Evolutionary conservation across 2,797 vertebrate genomes (phyloP), one percentile per base, ranked within the genome.

Genomic region (Pelodytes ibericus): DNA sequence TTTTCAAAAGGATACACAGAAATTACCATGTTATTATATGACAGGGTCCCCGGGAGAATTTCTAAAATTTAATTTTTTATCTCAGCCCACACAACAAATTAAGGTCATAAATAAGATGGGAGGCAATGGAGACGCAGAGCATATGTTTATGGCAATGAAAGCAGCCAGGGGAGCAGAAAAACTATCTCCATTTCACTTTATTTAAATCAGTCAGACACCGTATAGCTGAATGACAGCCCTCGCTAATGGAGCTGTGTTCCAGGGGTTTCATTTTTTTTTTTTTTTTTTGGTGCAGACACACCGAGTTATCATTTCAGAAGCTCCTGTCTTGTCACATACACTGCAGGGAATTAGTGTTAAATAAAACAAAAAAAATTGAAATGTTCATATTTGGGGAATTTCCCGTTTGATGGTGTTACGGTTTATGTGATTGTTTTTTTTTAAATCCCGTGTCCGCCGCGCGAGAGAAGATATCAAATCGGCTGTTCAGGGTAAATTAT

Each of bases 11-110:
- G 98, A 99, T 98, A 99, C 96, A 99, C 96, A 99, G 96, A 99
- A 99, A 99, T 99, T 99, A 99, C 96, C 98, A 99, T 99, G 98
- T 99, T 99, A 99, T 99, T 99, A 99, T 99, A 99, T 99, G 97
- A 98, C 98, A 98, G 96, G 93, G 95, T 97, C 95, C 98, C 97
- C 94, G 91, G 92, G 98, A 98, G 97, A 94, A 97, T 98, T 97
- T 96, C 96, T 98, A 98, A 97, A 98, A 99, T 99, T 99, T 99
- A 98, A 98, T 99, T 99, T 99, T 99, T 95, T 95, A 95, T 94
- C 93, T 90, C 93, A 94, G 93, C 96, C 95, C 96, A 97, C 97
- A 99, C 97, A 99, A 99, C 98, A 99, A 99, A 99, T 99, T 99
- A 99, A 98, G 98, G 95, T 98, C 96, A 99, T 99, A 99, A 99